phyloP scores from a whole-genome alignment of 2,113 vertebrate genomes.

The Cervus canadensis region DNA sequence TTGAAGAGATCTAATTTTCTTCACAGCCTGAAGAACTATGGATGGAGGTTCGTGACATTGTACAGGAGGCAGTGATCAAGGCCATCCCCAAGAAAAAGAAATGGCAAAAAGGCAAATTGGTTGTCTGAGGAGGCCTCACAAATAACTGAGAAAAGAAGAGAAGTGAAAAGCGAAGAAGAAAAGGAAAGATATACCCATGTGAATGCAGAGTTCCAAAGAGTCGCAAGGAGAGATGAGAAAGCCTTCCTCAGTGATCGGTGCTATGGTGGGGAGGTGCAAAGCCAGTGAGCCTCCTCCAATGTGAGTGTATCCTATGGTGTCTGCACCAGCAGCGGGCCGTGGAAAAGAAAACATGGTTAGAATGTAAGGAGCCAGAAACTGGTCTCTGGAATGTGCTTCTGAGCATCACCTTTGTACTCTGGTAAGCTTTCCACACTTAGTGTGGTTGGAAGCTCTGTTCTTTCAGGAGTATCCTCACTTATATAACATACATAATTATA shows the following conservation, averaged over 20 bases:
- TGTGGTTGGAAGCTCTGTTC: background rate
- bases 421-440: background rate
- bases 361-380: background rate
- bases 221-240: background rate
- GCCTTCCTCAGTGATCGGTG: background rate
- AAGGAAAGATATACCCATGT: background rate
- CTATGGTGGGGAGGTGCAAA: accelerated
- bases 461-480: background rate
- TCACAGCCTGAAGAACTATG: background rate
- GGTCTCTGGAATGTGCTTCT: background rate
- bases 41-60: background rate
- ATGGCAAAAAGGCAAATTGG: background rate
- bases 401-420: too few relatives aligned
- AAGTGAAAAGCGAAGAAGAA: background rate
- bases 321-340: accelerated
- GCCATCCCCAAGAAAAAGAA: background rate
- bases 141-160: background rate
- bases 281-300: background rate
- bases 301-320: accelerated
- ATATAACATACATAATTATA: background rate
- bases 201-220: background rate
- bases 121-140: background rate
- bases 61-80: background rate
- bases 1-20: background rate
- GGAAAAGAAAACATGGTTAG: background rate